Conservation (phyloP, 2,888 invertebrate genomes). For the Sarcophaga caerulescens region DNA sequence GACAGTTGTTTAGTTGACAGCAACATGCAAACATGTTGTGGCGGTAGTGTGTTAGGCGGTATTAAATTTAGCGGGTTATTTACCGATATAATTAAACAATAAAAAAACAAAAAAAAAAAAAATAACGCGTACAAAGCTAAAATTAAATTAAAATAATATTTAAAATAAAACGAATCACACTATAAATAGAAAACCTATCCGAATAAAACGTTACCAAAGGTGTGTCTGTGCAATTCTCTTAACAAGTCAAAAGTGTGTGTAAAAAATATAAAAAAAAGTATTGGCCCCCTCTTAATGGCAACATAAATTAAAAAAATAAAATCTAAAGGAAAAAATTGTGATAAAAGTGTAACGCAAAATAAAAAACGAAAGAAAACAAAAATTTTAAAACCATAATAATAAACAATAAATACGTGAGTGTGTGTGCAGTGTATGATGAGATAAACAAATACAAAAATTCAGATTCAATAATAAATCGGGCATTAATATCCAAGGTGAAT, state of each 20-base stretch:
- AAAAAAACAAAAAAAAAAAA: conserved; percentile 6
- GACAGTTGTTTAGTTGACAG: conserved; percentile 58
- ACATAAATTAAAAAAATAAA: background rate
- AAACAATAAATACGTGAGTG: conserved; percentile 8
- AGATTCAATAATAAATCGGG: background rate
- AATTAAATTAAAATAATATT: background rate
- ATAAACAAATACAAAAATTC: background rate
- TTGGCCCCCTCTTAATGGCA: background rate
- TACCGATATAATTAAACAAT: conserved; percentile 24
- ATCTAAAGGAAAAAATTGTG: conserved; percentile 3
- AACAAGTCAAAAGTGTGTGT: background rate
- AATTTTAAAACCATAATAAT: conserved; percentile 1
- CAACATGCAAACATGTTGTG: conserved; percentile 62
- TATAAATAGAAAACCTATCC: background rate
- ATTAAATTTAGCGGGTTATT: background rate
- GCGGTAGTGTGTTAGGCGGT: conserved; percentile 37
- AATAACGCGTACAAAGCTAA: background rate
- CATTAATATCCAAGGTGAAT: conserved; percentile 36
- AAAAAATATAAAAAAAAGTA: conserved; percentile 29
- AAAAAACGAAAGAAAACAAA: conserved; percentile 5
- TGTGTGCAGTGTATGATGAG: background rate
- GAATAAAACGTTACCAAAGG: background rate
- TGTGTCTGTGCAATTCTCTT: conserved; percentile 27
- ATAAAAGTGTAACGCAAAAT: conserved; percentile 9
- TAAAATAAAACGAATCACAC: background rate